These are phyloP conservation scores for Diaphora mendica DNA, from an alignment of 2,888 invertebrate species.

Conservation along the genomic window DNA sequence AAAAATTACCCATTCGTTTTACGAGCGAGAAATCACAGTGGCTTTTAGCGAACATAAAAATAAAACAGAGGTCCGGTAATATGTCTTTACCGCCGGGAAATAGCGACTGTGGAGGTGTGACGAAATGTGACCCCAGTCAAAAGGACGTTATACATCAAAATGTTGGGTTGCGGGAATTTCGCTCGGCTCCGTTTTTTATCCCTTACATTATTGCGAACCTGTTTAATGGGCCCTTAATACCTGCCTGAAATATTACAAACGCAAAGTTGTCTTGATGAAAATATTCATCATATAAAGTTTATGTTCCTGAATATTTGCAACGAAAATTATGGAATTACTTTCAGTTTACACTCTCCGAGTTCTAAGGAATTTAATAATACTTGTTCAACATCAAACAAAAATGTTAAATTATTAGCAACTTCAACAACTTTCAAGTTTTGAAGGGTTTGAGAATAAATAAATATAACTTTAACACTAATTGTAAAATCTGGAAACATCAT, in stretches of 20 bases:
- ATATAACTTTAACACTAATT: not conserved
- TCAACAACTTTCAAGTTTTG: slow-evolving; percentile 26
- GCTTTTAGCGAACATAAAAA: slow-evolving; percentile 43
- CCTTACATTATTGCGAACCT: slow-evolving; percentile 51
- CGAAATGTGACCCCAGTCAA: slow-evolving; percentile 63
- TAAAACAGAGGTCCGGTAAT: slow-evolving; percentile 50
- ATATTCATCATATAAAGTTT: slow-evolving; percentile 64
- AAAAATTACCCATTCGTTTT: slow-evolving; percentile 16
- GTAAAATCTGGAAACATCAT: not conserved
- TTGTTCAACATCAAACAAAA: slow-evolving; percentile 49
- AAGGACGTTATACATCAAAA: slow-evolving; percentile 56
- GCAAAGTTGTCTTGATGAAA: slow-evolving; percentile 51
- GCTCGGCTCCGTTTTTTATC: slow-evolving; percentile 44
- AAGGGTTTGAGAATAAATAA: not conserved
- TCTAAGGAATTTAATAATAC: slow-evolving; percentile 62
- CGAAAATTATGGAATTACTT: slow-evolving; percentile 53
- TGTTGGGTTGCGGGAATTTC: slow-evolving; percentile 41
- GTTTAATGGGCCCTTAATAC: slow-evolving; percentile 47
- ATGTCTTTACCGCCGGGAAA: slow-evolving; percentile 55
- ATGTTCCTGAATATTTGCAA: slow-evolving; percentile 62
- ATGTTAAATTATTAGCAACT: slow-evolving; percentile 28
- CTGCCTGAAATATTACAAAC: slow-evolving; percentile 46
- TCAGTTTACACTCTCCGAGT: slow-evolving; percentile 54
- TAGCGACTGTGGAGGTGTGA: slow-evolving; percentile 49
- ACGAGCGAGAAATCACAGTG: slow-evolving; percentile 41